A percentile compares a stretch with the other conserved stretches of the same genome.
Evolutionary conservation across 2,888 invertebrate species (phyloP).

Genomic region (Spatulosminthurus flaviceps): DNA sequence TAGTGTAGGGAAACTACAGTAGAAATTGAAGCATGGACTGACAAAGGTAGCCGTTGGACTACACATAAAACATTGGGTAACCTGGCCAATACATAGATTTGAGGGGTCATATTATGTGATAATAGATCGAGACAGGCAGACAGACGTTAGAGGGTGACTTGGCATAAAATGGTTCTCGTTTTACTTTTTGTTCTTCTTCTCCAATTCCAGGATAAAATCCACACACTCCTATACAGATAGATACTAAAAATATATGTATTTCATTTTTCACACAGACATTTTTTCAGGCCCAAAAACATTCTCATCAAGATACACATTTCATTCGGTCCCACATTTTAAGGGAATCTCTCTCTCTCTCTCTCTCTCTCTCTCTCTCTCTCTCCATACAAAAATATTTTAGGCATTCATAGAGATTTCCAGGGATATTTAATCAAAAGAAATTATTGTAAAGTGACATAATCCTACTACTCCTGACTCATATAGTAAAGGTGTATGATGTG

Average conservation of each 20-base stretch:
- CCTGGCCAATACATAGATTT: constrained; percentile 36
- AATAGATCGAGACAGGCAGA: constrained; percentile 28
- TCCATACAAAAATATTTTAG: constrained; percentile 16
- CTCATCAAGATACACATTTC: constrained; percentile 18
- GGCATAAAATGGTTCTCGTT: constrained; percentile 45
- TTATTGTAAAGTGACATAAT: constrained; percentile 4
- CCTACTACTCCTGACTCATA: too few relatives aligned
- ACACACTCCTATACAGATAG: too few relatives aligned
- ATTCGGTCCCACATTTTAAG: not conserved
- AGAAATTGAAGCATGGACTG: not conserved
- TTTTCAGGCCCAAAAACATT: constrained; percentile 28
- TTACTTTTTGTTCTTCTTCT: constrained; percentile 21
- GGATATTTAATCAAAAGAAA: not conserved
- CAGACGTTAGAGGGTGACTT: constrained; percentile 44
- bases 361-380: not conserved
- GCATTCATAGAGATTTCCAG: constrained; percentile 26
- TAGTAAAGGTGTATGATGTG: too few relatives aligned
- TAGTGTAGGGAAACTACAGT: constrained; percentile 21
- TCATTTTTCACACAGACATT: constrained; percentile 11
- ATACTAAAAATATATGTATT: too few relatives aligned
- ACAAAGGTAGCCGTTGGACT: constrained; percentile 11
- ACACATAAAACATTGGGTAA: constrained; percentile 3
- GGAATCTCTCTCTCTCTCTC: too few relatives aligned
- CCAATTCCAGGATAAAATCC: not conserved
- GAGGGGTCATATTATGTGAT: constrained; percentile 15